phyloP scores from a whole-genome alignment of 2,113 vertebrate genomes.

The Sylvilagus bachmani region DNA sequence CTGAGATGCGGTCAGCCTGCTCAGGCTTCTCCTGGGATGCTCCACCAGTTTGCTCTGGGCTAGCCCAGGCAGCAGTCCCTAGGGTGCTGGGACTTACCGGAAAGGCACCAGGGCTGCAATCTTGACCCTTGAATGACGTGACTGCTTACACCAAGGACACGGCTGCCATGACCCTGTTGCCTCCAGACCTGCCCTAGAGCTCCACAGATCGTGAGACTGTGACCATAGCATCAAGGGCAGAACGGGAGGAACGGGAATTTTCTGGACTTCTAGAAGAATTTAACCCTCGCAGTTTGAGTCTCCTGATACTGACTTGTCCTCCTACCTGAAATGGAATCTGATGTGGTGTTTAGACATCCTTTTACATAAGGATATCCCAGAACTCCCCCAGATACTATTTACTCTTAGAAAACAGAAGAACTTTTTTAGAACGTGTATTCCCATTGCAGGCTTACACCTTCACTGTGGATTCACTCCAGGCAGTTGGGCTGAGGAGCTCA shows the following conservation, averaged over 20 bases:
- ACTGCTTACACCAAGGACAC: neutral
- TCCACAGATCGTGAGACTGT: neutral
- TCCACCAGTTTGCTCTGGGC: neutral
- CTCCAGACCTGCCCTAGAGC: neutral
- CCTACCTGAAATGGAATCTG: neutral
- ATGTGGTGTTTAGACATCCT: neutral
- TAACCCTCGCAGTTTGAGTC: neutral
- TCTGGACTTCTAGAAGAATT: neutral
- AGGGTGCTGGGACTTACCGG: neutral
- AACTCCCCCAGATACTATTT: neutral
- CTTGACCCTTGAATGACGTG: neutral
- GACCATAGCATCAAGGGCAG: too few species aligned
- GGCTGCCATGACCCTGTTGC: neutral
- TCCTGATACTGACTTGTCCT: rapidly evolving
- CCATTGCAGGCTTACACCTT: neutral
- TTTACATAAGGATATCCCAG: neutral
- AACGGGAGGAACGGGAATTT: neutral
- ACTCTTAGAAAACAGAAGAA: neutral
- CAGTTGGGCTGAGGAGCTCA: neutral
- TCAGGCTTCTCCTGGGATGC: neutral
- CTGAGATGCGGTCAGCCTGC: rapidly evolving
- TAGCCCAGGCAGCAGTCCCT: rapidly evolving
- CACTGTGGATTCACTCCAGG: neutral
- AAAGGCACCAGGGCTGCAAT: rapidly evolving
- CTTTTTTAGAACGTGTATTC: neutral